Evolutionary conservation across 1,140 invertebrate species (phyloP).

Genomic region (Drosophila varians): DNA sequence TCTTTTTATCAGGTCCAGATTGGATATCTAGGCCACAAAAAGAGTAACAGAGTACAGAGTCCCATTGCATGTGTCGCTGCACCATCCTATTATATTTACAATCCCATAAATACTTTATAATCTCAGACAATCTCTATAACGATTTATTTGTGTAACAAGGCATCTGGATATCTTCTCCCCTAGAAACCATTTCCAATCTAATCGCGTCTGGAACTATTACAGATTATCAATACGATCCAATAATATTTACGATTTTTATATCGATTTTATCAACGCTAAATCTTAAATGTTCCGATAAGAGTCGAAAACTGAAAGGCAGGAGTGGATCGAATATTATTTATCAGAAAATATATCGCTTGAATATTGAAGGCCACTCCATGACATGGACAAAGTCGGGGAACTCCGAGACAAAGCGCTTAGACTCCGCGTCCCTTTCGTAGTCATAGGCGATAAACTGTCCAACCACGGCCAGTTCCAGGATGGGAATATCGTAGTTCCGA

Average conservation of each 20-base stretch:
- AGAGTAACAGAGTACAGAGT: too few relatives aligned
- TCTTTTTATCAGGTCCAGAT: slow-evolving; percentile 21
- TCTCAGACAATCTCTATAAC: slow-evolving; percentile 20
- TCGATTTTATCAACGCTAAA: slow-evolving; percentile 40
- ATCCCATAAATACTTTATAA: not conserved
- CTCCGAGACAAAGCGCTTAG: slow-evolving; percentile 5
- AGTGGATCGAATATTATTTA: too few relatives aligned
- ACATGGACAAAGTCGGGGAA: slow-evolving; percentile 31
- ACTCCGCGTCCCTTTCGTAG: slow-evolving; percentile 25
- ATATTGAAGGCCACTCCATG: slow-evolving; percentile 36
- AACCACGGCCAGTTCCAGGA: slow-evolving; percentile 39
- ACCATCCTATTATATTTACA: not conserved
- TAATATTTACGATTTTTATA: slow-evolving; percentile 26
- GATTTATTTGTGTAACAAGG: slow-evolving; percentile 20
- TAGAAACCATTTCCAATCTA: not conserved
- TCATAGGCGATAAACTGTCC: slow-evolving; percentile 39
- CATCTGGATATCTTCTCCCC: slow-evolving; percentile 7
- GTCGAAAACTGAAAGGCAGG: slow-evolving; percentile 7
- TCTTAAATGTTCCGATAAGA: not conserved
- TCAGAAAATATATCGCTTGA: slow-evolving; percentile 35
- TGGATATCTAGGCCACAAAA: slow-evolving; percentile 10
- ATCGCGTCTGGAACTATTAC: not conserved
- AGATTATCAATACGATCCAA: not conserved
- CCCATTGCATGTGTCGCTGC: not conserved
- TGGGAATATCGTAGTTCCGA: slow-evolving; percentile 35